These are phyloP conservation scores for Cyaniris semiargus DNA, from an alignment of 2,888 invertebrate genomes.

Conservation along the genomic window DNA sequence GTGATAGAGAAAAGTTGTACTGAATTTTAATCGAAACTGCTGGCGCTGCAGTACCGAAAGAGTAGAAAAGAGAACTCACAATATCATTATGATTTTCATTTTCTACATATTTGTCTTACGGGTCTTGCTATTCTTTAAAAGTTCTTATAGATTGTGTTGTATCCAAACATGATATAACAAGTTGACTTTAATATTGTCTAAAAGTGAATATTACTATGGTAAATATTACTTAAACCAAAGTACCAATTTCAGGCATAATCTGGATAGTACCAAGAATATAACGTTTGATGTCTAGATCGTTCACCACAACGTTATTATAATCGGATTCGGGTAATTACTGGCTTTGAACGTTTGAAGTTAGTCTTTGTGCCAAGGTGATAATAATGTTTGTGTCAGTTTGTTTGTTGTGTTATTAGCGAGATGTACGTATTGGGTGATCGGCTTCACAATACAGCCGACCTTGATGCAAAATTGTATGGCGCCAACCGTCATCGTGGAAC, in stretches of 20 bases:
- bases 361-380: background rate
- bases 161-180: too few relatives aligned
- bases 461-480: slow-evolving; percentile 6
- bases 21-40: background rate
- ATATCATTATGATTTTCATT: background rate
- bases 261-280: background rate
- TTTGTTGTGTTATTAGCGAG: background rate
- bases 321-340: slow-evolving; percentile 1
- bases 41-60: background rate
- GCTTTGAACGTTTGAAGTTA: slow-evolving; percentile 2
- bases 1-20: background rate
- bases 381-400: background rate
- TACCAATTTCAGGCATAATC: background rate
- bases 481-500: background rate
- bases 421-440: background rate
- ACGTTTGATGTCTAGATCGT: background rate
- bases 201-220: too few relatives aligned
- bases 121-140: too few relatives aligned
- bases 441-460: background rate
- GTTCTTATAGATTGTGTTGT: too few relatives aligned
- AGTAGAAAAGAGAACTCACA: background rate
- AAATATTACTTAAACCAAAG: too few relatives aligned
- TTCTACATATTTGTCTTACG: background rate
- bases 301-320: background rate
- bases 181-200: too few relatives aligned